These are phyloP conservation scores for Acleris emargana DNA, from an alignment of 2,888 invertebrate genomes.

Conservation along the genomic window DNA sequence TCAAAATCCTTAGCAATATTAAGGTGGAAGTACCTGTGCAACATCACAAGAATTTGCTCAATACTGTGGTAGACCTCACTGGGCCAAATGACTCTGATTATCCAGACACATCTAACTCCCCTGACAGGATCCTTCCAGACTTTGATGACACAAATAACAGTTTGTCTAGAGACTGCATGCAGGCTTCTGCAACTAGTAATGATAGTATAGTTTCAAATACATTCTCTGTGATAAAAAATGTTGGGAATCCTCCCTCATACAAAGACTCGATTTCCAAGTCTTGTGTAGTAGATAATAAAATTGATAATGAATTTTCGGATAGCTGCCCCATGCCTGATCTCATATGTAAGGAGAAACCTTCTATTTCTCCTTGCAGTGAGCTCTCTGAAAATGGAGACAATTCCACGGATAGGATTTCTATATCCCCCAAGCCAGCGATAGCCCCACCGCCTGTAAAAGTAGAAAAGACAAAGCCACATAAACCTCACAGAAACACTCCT, in stretches of 20 bases:
- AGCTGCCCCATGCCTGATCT: conserved; percentile 78
- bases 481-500: conserved; percentile 55
- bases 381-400: conserved; percentile 76
- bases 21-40: conserved; percentile 81
- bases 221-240: conserved; percentile 77
- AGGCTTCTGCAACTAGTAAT: conserved; percentile 56
- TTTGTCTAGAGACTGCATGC: conserved; percentile 53
- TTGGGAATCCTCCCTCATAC: conserved; percentile 64
- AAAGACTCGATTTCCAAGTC: conserved; percentile 61
- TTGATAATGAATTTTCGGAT: conserved; percentile 72
- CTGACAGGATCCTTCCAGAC: conserved; percentile 74
- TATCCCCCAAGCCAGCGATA: conserved; percentile 58
- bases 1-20: conserved; percentile 80
- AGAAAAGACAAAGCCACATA: conserved; percentile 54
- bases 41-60: conserved; percentile 74
- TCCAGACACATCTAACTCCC: conserved; percentile 53
- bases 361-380: conserved; percentile 79
- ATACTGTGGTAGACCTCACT: conserved; percentile 76
- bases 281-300: conserved; percentile 59
- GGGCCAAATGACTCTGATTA: conserved; percentile 66
- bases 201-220: conserved; percentile 62
- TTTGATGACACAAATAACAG: conserved; percentile 69
- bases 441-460: conserved; percentile 44
- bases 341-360: conserved; percentile 80
- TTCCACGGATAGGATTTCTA: conserved; percentile 60